Conservation (phyloP, 2,888 invertebrate species). For the Ormyrus nitidulus region DNA sequence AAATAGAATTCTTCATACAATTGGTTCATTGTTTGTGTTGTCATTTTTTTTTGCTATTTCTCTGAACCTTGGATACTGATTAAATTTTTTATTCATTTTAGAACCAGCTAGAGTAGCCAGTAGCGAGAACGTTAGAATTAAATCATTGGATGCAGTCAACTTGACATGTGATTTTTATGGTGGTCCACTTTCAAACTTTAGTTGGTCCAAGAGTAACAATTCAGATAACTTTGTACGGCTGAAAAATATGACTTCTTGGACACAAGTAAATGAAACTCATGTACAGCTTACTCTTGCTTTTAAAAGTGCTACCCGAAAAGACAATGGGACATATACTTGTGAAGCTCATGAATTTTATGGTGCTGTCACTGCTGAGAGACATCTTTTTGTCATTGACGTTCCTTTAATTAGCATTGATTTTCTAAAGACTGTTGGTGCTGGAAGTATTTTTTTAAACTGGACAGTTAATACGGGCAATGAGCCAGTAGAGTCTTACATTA, state of each 20-base stretch:
- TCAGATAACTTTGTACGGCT: slow-evolving; percentile 72
- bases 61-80: background rate
- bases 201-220: slow-evolving; percentile 80
- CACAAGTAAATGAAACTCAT: slow-evolving; percentile 78
- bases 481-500: slow-evolving; percentile 79
- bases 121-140: slow-evolving; percentile 75
- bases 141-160: slow-evolving; percentile 77
- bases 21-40: too few relatives aligned
- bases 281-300: slow-evolving; percentile 79
- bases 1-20: slow-evolving; percentile 39
- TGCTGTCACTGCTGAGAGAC: slow-evolving; percentile 75
- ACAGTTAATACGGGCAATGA: slow-evolving; percentile 87
- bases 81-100: slow-evolving; percentile 73
- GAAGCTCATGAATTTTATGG: slow-evolving; percentile 73
- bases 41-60: too few relatives aligned
- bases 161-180: slow-evolving; percentile 79
- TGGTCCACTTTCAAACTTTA: slow-evolving; percentile 78
- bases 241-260: slow-evolving; percentile 71
- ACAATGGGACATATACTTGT: slow-evolving; percentile 83
- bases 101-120: slow-evolving; percentile 76
- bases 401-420: slow-evolving; percentile 85
- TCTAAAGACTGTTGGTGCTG: slow-evolving; percentile 85
- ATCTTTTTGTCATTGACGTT: slow-evolving; percentile 81
- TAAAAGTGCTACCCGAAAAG: slow-evolving; percentile 80
- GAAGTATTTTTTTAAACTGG: slow-evolving; percentile 89